Evolutionary conservation across 2,888 invertebrate genomes (phyloP).

Genomic region (Callimorpha dominula): DNA sequence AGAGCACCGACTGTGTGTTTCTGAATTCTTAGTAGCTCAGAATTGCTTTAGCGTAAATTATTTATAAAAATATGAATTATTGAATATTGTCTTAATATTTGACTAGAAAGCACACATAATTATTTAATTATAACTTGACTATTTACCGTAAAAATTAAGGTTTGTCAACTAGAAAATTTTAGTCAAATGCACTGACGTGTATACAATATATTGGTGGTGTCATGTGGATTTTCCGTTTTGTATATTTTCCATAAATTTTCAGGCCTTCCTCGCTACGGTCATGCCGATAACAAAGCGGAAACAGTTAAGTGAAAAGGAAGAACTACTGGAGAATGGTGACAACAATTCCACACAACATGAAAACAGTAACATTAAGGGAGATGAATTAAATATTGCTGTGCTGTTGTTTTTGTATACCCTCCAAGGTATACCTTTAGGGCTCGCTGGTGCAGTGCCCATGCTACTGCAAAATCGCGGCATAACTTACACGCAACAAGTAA

Average conservation of each 20-base stretch:
- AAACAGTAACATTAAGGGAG: conserved; percentile 89
- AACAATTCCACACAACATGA: conserved; percentile 56
- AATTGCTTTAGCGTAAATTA: not conserved
- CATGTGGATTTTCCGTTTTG: conserved; percentile 24
- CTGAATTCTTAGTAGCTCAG: not conserved
- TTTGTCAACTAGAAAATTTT: conserved; percentile 44
- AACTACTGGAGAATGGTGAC: conserved; percentile 80
- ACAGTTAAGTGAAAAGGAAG: conserved; percentile 72
- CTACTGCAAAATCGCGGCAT: conserved; percentile 96
- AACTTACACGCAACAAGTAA: conserved; percentile 96
- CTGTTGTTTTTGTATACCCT: conserved; percentile 97
- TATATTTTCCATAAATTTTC: conserved; percentile 44
- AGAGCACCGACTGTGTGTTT: not conserved
- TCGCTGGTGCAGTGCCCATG: conserved; percentile 98
- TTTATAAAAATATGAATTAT: conserved; percentile 10
- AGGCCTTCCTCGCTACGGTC: conserved; percentile 71
- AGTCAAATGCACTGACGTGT: conserved; percentile 71
- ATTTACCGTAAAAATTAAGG: conserved; percentile 74
- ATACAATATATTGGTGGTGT: conserved; percentile 59
- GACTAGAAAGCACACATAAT: not conserved
- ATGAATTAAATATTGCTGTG: conserved; percentile 93
- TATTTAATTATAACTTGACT: conserved; percentile 15
- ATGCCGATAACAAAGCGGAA: conserved; percentile 82
- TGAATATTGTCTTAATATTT: not conserved
- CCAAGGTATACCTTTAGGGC: conserved; percentile 97